Percentiles rank a stretch among this genome's conserved stretches.
Conservation (phyloP, 37 sponge, comb jelly and placozoan species). For the Tethya wilhelma region DNA sequence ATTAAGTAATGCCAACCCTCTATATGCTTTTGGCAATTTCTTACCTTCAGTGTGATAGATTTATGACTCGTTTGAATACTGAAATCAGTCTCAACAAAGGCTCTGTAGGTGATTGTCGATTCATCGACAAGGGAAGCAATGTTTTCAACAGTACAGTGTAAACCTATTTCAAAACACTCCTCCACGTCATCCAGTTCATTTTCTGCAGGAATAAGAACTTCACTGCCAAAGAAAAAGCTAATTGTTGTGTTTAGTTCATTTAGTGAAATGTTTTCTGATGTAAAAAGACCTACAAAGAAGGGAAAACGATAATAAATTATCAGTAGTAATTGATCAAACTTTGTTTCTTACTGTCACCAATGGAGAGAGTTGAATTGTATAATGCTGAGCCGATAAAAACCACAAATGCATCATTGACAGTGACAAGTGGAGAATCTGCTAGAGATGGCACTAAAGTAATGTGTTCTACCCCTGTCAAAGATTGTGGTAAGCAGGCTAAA, state of each 20-base stretch:
- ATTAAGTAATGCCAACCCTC: neutral
- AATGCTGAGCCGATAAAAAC: neutral
- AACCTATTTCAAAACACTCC: conserved; percentile 16
- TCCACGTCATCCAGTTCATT: neutral
- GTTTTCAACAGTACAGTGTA: neutral
- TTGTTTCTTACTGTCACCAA: neutral
- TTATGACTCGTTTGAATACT: neutral
- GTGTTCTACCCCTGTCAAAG: neutral
- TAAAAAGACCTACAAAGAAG: neutral
- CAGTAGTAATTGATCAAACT: neutral
- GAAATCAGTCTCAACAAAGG: neutral
- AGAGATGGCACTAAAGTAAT: neutral
- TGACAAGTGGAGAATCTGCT: neutral
- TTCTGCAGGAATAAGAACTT: neutral
- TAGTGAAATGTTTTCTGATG: neutral
- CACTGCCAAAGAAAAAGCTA: neutral
- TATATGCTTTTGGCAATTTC: neutral
- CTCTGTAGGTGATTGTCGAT: neutral
- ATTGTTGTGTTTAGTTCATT: conserved; percentile 2
- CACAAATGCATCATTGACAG: neutral
- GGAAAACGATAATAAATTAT: neutral
- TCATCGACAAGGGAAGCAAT: neutral
- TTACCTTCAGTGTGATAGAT: neutral
- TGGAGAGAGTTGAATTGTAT: neutral
- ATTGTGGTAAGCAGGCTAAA: neutral